Evolutionary conservation across 2,113 vertebrate species (phyloP), one percentile per base, ranked within the genome.

Genomic region (Alectura lathami): DNA sequence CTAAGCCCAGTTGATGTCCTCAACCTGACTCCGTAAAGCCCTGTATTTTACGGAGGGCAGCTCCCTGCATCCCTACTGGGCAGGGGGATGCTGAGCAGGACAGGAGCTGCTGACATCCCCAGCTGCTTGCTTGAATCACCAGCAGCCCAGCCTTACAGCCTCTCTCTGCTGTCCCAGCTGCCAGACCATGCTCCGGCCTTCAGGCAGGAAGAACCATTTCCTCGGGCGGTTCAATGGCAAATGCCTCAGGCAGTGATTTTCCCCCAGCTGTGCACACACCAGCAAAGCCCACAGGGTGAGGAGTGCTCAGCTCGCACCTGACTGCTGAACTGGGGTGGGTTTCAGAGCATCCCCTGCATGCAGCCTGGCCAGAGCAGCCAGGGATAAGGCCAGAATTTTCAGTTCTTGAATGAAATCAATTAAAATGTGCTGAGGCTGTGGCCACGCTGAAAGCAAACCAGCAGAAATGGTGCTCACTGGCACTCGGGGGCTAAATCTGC

Each of bases 161-260:
- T 70, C 70, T 77, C 51, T 48, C 50, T 70, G 72, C 85, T 79
- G 11, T 0, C 57, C 56, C 47, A 32, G 94, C 89, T 93, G 91
- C 85, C 82, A 93, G 63, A 76, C 57, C 76, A 27, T 5, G 34
- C 67, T 57, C 22, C 17, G 5, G 13, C 26, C 63, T 62, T 32
- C 48, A 13, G 76, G 51, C 81, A 91, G 89, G 82, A 94, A 92
- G 79, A 89, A 40, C 60, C 89, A 91, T 67, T 89, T 91, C 82
- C 86, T 95, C 77, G 45, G 77, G 94, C 51, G 24, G 51, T 54
- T 54, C 51, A 30, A 30, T 54, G 26, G 16, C 51, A 29, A 54
- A 30, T 30, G 27, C 51, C 51, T 27, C 29, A 30, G 51, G 51
- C 27, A 54, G 72, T 26, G 42, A 6, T 57, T 89, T n/a, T 21